Percentiles rank a stretch among this genome's conserved stretches.
Conservation (phyloP, 2,888 invertebrate genomes). For the Dioctria linearis region DNA sequence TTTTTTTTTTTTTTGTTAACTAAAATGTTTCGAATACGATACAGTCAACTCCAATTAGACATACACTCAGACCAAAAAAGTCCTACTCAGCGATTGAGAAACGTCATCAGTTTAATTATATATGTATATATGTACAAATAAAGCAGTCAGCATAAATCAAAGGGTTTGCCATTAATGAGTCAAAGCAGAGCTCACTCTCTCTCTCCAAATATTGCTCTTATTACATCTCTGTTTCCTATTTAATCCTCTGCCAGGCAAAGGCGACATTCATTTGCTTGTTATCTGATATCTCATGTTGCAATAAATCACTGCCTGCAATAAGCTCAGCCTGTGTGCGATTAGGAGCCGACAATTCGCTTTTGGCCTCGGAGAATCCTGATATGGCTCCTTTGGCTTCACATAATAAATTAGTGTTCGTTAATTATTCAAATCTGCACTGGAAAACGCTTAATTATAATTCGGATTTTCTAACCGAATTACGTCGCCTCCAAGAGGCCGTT, state of each 20-base stretch:
- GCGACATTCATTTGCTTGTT: not conserved
- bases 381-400: slow-evolving; percentile 7
- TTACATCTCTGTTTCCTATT: slow-evolving; percentile 29
- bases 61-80: not conserved
- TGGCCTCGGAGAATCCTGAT: slow-evolving; percentile 31
- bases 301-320: slow-evolving; percentile 43
- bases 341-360: slow-evolving; percentile 32
- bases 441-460: slow-evolving; percentile 49
- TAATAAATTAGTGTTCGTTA: slow-evolving; percentile 48
- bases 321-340: slow-evolving; percentile 39
- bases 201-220: slow-evolving; percentile 32
- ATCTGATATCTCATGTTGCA: slow-evolving; percentile 42
- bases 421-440: slow-evolving; percentile 50
- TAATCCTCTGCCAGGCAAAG: not conserved
- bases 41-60: not conserved
- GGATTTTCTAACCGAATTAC: slow-evolving; percentile 45
- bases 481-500: slow-evolving; percentile 2
- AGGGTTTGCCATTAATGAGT: slow-evolving; percentile 34
- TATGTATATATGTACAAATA: not conserved
- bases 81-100: slow-evolving; percentile 1
- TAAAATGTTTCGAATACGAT: too few relatives aligned
- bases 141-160: slow-evolving; percentile 16
- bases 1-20: too few relatives aligned
- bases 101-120: slow-evolving; percentile 13
- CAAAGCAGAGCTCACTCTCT: not conserved